phyloP scores from a whole-genome alignment of 2,113 vertebrate genomes.

The Mastomys coucha region DNA sequence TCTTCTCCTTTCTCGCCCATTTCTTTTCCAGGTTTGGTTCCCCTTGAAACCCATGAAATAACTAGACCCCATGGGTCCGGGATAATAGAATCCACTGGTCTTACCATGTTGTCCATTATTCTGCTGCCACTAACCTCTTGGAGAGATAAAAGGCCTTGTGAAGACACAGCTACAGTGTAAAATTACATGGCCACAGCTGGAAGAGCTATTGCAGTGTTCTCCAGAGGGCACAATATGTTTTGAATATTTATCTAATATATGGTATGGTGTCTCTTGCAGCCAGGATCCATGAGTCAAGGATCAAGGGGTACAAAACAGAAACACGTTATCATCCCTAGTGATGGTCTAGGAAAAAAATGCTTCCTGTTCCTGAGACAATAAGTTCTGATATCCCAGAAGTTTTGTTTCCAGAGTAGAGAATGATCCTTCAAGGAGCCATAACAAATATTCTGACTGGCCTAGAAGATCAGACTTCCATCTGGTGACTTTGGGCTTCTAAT shows the following conservation, averaged over 20 bases:
- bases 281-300: neutral
- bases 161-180: neutral
- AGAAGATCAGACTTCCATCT: neutral
- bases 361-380: neutral
- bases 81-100: neutral
- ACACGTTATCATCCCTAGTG: neutral
- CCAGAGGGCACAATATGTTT: neutral
- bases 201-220: neutral
- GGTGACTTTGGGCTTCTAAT: neutral
- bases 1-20: too few relatives aligned
- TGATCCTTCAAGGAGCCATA: neutral
- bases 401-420: neutral
- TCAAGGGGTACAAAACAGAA: neutral
- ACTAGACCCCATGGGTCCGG: too few relatives aligned
- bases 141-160: neutral
- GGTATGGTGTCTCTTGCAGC: neutral
- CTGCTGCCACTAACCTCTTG: neutral
- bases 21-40: too few relatives aligned
- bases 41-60: too few relatives aligned
- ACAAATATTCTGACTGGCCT: neutral
- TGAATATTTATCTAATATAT: neutral
- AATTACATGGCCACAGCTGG: neutral
- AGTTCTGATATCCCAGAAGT: neutral
- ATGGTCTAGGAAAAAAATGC: neutral
- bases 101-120: neutral